phyloP scores from a whole-genome alignment of 1,140 invertebrate genomes.

The Trissolcus basalis region DNA sequence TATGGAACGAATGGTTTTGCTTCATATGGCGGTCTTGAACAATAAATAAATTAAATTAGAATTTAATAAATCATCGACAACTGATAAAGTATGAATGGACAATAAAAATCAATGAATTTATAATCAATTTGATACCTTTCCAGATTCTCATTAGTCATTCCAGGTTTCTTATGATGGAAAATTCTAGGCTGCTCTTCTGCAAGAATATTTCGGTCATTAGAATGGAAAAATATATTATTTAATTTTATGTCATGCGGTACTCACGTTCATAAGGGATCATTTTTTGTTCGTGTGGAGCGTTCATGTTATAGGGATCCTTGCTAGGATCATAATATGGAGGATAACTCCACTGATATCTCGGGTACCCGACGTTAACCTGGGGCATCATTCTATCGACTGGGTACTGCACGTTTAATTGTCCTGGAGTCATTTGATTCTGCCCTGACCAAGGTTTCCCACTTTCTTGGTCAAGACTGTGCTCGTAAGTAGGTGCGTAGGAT shows the following conservation, averaged over 20 bases:
- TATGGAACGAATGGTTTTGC: slow-evolving; percentile 63
- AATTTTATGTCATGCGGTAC: slow-evolving; percentile 9
- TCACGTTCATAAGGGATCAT: slow-evolving; percentile 66
- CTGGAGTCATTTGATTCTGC: slow-evolving; percentile 59
- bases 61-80: too few species aligned
- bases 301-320: slow-evolving; percentile 62
- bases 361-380: slow-evolving; percentile 60
- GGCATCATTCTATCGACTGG: slow-evolving; percentile 53
- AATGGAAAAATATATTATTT: too few species aligned
- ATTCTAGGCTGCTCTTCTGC: slow-evolving; percentile 76
- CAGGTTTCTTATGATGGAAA: slow-evolving; percentile 81
- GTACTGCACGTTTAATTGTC: slow-evolving; percentile 63
- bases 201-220: too few species aligned
- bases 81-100: too few species aligned
- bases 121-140: slow-evolving; percentile 68
- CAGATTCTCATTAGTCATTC: slow-evolving; percentile 77
- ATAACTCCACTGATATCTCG: slow-evolving; percentile 68
- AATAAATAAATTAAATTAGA: slow-evolving; percentile 12
- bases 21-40: slow-evolving; percentile 45
- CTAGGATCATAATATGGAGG: slow-evolving; percentile 67
- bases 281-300: slow-evolving; percentile 59
- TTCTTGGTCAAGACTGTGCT: slow-evolving; percentile 49
- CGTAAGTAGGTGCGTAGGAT: slow-evolving; percentile 59
- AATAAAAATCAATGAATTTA: neutral
- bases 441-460: slow-evolving; percentile 63